Percentiles rank a stretch among this genome's conserved stretches.
phyloP scores from a whole-genome alignment of 1,140 invertebrate genomes.

The Drosophila equinoxialis region DNA sequence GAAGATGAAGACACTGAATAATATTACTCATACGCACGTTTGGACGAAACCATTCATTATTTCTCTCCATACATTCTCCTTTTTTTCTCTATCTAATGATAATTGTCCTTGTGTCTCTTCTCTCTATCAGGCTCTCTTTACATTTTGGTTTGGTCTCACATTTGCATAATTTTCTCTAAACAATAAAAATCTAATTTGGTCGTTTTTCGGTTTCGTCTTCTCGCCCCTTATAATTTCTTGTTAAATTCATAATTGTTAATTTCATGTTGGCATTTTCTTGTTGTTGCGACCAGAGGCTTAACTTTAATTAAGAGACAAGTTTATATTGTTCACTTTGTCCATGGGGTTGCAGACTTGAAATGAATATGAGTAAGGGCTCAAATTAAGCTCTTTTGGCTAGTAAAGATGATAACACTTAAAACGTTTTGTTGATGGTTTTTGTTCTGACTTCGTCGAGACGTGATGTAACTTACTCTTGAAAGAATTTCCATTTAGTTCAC shows the following conservation, averaged over 20 bases:
- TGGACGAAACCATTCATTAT: slow-evolving; percentile 63
- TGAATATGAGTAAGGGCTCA: neutral
- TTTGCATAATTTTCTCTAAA: slow-evolving; percentile 82
- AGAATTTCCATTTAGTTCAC: too few relatives aligned
- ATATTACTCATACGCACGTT: slow-evolving; percentile 78
- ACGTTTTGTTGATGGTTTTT: neutral
- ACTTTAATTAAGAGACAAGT: slow-evolving; percentile 82
- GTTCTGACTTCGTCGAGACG: too few relatives aligned
- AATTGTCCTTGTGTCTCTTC: slow-evolving; percentile 13
- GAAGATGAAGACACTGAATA: slow-evolving; percentile 48
- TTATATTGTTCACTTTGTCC: neutral
- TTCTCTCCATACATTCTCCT: slow-evolving; percentile 10
- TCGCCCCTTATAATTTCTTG: slow-evolving; percentile 76
- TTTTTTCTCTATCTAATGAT: slow-evolving; percentile 5
- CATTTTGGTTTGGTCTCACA: slow-evolving; percentile 59
- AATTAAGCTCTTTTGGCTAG: neutral
- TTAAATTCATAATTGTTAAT: slow-evolving; percentile 82
- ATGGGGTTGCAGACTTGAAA: neutral
- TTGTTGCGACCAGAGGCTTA: slow-evolving; percentile 65
- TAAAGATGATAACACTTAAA: neutral
- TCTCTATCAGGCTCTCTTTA: neutral
- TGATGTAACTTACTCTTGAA: too few relatives aligned
- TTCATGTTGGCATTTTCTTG: slow-evolving; percentile 61
- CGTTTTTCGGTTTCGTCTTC: neutral
- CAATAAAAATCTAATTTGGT: slow-evolving; percentile 82